phyloP scores from a whole-genome alignment of 2,113 vertebrate species.

The Nymphicus hollandicus region DNA sequence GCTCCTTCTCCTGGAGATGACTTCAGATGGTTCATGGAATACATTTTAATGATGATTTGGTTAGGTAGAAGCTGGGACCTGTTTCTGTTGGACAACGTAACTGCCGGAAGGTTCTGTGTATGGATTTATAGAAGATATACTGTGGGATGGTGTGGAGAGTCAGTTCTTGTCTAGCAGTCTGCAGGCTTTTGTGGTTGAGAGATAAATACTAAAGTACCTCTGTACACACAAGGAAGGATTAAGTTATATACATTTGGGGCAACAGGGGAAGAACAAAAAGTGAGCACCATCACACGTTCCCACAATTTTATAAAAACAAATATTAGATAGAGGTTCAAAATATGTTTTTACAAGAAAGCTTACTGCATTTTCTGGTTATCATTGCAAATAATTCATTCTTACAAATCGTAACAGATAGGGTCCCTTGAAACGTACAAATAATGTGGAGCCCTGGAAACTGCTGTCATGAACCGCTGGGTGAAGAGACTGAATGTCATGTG shows the following conservation, averaged over 20 bases:
- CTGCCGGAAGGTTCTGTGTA: background rate
- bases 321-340: background rate
- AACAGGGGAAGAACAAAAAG: background rate
- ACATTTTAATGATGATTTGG: background rate
- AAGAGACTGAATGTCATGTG: background rate
- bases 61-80: background rate
- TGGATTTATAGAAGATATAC: background rate
- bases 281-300: background rate
- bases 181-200: background rate
- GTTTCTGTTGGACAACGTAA: background rate
- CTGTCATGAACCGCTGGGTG: background rate
- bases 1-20: background rate
- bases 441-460: background rate
- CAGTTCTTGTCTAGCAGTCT: background rate
- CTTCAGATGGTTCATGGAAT: background rate
- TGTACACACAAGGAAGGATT: background rate
- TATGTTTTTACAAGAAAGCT: background rate
- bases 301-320: background rate
- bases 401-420: background rate
- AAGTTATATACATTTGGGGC: background rate
- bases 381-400: background rate
- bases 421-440: background rate
- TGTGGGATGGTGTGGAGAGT: background rate
- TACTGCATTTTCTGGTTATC: background rate
- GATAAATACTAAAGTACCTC: background rate